Evolutionary conservation across 1,140 invertebrate species (phyloP).

Genomic region (Mylabris phalerata): DNA sequence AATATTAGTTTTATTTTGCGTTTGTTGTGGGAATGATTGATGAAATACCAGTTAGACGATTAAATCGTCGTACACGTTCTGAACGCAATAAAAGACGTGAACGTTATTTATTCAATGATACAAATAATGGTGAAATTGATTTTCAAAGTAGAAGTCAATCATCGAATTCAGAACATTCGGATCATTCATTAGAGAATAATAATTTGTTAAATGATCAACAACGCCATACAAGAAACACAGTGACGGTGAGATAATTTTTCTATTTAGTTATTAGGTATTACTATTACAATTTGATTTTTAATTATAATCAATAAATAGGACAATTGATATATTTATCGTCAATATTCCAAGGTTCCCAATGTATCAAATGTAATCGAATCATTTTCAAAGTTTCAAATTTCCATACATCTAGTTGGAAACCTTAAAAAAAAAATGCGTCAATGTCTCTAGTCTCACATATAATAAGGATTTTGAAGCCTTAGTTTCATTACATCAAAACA

Average conservation of each 20-base stretch:
- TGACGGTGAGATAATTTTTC: no score
- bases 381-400: constrained; percentile 7
- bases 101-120: constrained; percentile 30
- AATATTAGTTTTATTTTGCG: neutral
- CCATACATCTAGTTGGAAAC: constrained; percentile 3
- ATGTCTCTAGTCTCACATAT: neutral
- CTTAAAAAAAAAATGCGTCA: constrained; percentile 14
- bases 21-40: constrained; percentile 16
- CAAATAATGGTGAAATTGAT: constrained; percentile 13
- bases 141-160: constrained; percentile 14
- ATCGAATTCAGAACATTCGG: constrained; percentile 7
- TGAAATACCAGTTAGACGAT: constrained; percentile 19
- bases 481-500: constrained; percentile 7
- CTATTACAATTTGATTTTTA: no score
- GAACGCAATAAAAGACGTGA: constrained; percentile 36
- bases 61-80: constrained; percentile 31
- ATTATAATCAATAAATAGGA: no score
- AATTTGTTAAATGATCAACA: neutral
- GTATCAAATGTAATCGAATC: neutral
- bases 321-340: no score
- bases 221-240: neutral
- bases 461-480: no score
- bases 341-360: no score
- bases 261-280: no score
- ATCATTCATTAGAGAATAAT: constrained; percentile 16